Base-by-base conservation (phyloP, 2,113 vertebrate species). In the Lonchura striata region DNA sequence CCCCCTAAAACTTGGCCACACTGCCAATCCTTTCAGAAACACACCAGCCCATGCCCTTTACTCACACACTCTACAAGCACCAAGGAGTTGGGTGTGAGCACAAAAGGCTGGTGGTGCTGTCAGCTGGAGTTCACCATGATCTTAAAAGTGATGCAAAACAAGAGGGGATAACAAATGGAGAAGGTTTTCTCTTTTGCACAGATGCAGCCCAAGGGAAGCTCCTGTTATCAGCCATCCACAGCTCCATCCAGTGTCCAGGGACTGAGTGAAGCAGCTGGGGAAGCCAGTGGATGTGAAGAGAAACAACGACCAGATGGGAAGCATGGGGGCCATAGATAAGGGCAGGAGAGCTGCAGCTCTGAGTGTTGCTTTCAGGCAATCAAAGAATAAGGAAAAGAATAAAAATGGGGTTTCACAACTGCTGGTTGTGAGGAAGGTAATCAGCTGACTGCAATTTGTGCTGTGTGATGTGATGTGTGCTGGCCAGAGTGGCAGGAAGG, bases 1-100 rank as follows among this genome's bases (percentile, higher is more conserved):
- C 15, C 27, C 20, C 7, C 19, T 37, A 52, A 76, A 86, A 42
- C 24, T 13, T n/a, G 50, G 23, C 50, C 47, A 49, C 3, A 0
- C 6, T 54, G 69, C 31, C 11, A 37, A 11, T 27, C 8, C 30
- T 70, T 63, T 81, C 52, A 60, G 72, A 88, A 65, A 64, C 30
- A 39, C 10, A 9, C 4, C 2, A 0, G 17, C 5, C 5, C 4
- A 0, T 9, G 37, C 12, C 20, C 42, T 46, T 82, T 54, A 25
- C 24, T 76, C 44, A 52, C 50, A 47, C 8, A 3, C 4, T 21
- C 19, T 11, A 21, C 22, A 22, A 11, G 27, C 56, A 46, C 44
- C 22, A 6, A 68, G 53, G 46, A 46, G n/a, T 3, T 15, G 18
- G 13, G 19, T 14, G 39, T 17, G 72, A 68, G 30, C 27, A 30